Evolutionary conservation across 2,888 invertebrate species (phyloP).

Genomic region (Tineola bisselliella): DNA sequence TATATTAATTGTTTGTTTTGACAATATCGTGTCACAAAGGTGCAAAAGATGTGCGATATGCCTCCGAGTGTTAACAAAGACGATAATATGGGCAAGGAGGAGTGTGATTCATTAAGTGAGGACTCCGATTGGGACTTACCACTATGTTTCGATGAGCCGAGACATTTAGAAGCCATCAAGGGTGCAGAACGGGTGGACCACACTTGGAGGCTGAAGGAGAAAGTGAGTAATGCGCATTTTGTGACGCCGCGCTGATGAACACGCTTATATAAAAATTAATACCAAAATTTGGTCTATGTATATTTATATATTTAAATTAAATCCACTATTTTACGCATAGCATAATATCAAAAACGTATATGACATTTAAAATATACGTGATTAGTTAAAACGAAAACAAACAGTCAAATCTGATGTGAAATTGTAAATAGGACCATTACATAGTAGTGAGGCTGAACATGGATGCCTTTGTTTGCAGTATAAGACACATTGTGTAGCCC

Average conservation of each 20-base stretch:
- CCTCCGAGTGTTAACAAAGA: conserved; percentile 60
- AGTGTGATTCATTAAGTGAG: conserved; percentile 50
- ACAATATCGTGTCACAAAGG: conserved; percentile 18
- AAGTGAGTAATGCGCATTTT: conserved; percentile 67
- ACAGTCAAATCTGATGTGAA: too few relatives aligned
- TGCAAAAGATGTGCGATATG: conserved; percentile 67
- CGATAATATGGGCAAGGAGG: conserved; percentile 41
- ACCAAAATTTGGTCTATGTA: too few relatives aligned
- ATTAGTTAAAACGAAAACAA: too few relatives aligned
- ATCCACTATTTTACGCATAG: too few relatives aligned
- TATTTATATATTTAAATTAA: too few relatives aligned
- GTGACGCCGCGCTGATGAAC: too few relatives aligned
- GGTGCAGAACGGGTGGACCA: conserved; percentile 76
- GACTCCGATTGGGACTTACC: conserved; percentile 75
- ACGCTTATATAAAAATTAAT: too few relatives aligned
- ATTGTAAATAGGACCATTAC: too few relatives aligned
- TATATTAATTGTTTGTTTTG: too few relatives aligned
- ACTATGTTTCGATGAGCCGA: conserved; percentile 76
- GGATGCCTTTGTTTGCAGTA: conserved; percentile 71
- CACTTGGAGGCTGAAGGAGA: conserved; percentile 93
- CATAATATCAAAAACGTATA: too few relatives aligned
- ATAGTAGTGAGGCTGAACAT: too few relatives aligned
- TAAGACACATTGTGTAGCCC: conserved; percentile 98
- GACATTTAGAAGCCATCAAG: conserved; percentile 61
- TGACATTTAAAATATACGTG: too few relatives aligned